phyloP scores from a whole-genome alignment of 1,140 invertebrate species.

The Acromyrmex charruanus region DNA sequence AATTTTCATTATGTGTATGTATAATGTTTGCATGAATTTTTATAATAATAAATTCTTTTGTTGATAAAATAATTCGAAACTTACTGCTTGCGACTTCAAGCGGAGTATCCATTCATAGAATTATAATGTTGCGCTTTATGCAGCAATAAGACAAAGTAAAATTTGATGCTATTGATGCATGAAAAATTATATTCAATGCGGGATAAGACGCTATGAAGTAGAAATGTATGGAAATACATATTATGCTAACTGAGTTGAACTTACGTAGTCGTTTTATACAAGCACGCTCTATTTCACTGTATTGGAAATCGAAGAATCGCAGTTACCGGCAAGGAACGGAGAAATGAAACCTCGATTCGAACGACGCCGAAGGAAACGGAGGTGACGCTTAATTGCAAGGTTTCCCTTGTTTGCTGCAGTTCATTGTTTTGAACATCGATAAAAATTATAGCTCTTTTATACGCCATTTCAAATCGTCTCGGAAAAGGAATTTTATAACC shows the following conservation, averaged over 20 bases:
- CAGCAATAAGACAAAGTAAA: neutral
- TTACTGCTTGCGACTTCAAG: neutral
- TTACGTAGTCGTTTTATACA: slow-evolving; percentile 55
- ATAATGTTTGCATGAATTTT: neutral
- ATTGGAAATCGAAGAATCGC: slow-evolving; percentile 62
- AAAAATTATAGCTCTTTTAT: neutral
- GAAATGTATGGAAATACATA: slow-evolving; percentile 48
- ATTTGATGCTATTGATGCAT: slow-evolving; percentile 33
- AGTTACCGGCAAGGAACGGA: slow-evolving; percentile 26
- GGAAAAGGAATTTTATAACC: neutral
- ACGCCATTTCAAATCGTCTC: slow-evolving; percentile 7
- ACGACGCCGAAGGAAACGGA: slow-evolving; percentile 14
- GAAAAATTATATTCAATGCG: slow-evolving; percentile 57
- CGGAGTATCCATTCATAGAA: neutral
- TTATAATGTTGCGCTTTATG: neutral
- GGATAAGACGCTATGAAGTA: slow-evolving; percentile 49
- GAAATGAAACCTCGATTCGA: slow-evolving; percentile 43
- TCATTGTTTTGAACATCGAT: slow-evolving; percentile 5
- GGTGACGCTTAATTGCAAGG: slow-evolving; percentile 60
- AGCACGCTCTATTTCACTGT: slow-evolving; percentile 59
- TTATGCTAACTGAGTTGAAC: slow-evolving; percentile 51
- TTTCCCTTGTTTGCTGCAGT: slow-evolving; percentile 47
- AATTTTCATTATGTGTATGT: neutral
- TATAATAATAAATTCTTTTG: neutral
- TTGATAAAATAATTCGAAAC: slow-evolving; percentile 2